phyloP scores from a whole-genome alignment of 2,113 vertebrate species.

The Hemibagrus wyckioides region DNA sequence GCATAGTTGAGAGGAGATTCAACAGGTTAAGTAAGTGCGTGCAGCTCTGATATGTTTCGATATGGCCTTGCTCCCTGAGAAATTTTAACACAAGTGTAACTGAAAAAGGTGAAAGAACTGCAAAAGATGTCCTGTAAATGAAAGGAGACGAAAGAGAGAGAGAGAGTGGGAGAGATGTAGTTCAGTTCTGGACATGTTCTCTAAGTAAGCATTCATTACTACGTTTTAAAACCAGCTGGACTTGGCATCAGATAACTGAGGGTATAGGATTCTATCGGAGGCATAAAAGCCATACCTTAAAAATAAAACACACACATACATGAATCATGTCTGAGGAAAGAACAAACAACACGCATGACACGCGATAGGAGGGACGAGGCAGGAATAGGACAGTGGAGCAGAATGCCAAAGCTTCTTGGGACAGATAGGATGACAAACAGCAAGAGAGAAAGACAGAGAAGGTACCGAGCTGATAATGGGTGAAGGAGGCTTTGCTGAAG shows the following conservation, averaged over 20 bases:
- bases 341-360: conserved; percentile 66
- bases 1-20: conserved; percentile 49
- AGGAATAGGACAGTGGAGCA: conserved; percentile 69
- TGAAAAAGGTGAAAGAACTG: conserved; percentile 49
- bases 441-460: conserved; percentile 64
- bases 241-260: conserved; percentile 38
- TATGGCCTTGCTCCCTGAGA: conserved; percentile 55
- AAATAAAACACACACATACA: conserved; percentile 72
- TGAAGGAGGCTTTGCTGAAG: conserved; percentile 69
- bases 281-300: conserved; percentile 58
- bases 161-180: conserved; percentile 6
- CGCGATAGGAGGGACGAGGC: conserved; percentile 68
- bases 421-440: conserved; percentile 57
- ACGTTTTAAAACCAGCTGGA: conserved; percentile 51
- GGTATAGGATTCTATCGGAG: conserved; percentile 56
- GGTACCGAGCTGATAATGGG: conserved; percentile 66
- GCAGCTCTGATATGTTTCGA: conserved; percentile 34
- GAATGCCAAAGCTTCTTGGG: conserved; percentile 64
- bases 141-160: conserved; percentile 57
- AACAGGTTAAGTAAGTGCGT: conserved; percentile 46
- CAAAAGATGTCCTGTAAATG: conserved; percentile 65
- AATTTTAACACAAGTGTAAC: conserved; percentile 45
- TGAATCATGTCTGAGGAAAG: conserved; percentile 64
- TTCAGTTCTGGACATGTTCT: conserved; percentile 32
- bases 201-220: conserved; percentile 24